Percentiles rank a stretch among this genome's conserved stretches.
Conservation (phyloP, 2,113 vertebrate genomes). For the Misgurnus mizolepis region DNA sequence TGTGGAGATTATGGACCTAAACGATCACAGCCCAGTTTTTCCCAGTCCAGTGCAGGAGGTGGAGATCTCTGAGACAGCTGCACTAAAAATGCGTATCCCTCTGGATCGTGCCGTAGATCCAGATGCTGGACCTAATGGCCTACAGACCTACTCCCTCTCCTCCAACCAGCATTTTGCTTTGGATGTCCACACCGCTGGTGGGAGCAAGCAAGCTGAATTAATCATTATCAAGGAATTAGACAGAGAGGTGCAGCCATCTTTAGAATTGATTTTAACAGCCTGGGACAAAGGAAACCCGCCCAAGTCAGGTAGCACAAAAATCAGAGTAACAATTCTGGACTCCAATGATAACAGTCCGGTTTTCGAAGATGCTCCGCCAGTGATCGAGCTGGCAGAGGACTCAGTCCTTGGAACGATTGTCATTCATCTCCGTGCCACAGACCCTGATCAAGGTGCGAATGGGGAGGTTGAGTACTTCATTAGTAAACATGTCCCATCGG, state of each 20-base stretch:
- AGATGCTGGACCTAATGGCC: slow-evolving; percentile 78
- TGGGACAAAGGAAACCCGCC: slow-evolving; percentile 85
- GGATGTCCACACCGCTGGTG: slow-evolving; percentile 78
- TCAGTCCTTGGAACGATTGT: slow-evolving; percentile 80
- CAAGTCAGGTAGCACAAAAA: slow-evolving; percentile 81
- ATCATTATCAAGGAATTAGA: slow-evolving; percentile 88
- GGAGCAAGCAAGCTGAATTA: slow-evolving; percentile 80
- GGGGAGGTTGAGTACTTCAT: slow-evolving; percentile 90
- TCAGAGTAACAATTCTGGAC: slow-evolving; percentile 85
- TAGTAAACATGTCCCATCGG: slow-evolving; percentile 75
- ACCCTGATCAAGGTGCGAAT: slow-evolving; percentile 89
- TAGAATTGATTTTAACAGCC: slow-evolving; percentile 80
- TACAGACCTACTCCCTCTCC: slow-evolving; percentile 83
- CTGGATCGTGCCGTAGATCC: slow-evolving; percentile 86
- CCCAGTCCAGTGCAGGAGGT: slow-evolving; percentile 80
- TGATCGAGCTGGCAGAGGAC: slow-evolving; percentile 81
- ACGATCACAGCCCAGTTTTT: slow-evolving; percentile 87
- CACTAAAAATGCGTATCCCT: slow-evolving; percentile 81
- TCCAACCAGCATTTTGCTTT: slow-evolving; percentile 84
- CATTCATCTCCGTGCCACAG: slow-evolving; percentile 81
- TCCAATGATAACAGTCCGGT: slow-evolving; percentile 93
- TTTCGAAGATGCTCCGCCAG: slow-evolving; percentile 80
- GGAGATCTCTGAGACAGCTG: slow-evolving; percentile 88
- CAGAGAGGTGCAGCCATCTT: slow-evolving; percentile 81
- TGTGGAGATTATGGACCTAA: slow-evolving; percentile 88